These are phyloP conservation scores for Elysia chlorotica DNA, from an alignment of 1,140 invertebrate genomes.

Conservation along the genomic window DNA sequence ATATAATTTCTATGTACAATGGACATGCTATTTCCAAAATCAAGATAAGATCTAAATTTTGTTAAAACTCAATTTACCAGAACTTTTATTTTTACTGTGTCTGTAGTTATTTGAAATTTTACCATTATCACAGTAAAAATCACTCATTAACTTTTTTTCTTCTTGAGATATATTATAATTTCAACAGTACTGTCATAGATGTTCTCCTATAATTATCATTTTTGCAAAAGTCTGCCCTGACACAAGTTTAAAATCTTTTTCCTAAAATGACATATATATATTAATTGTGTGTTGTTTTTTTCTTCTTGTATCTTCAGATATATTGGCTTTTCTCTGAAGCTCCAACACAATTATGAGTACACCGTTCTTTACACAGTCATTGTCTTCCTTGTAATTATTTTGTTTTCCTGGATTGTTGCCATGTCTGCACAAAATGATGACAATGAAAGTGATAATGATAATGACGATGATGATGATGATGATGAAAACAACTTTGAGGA, in stretches of 20 bases:
- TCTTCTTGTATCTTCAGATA: constrained; percentile 31
- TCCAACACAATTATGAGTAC: constrained; percentile 39
- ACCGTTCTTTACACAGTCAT: constrained; percentile 40
- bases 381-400: constrained; percentile 39
- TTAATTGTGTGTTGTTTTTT: neutral
- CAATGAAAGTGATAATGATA: constrained; percentile 8
- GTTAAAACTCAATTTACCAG: no score
- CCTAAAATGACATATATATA: neutral
- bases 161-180: neutral
- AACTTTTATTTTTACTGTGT: no score
- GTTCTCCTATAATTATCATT: neutral
- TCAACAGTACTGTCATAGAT: neutral
- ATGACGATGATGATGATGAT: constrained; percentile 10
- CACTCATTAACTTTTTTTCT: neutral
- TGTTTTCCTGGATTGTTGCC: constrained; percentile 25
- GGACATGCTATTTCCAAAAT: no score
- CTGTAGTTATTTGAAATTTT: no score
- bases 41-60: no score
- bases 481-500: neutral
- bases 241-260: no score
- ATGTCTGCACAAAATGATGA: constrained; percentile 8
- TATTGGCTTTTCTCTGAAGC: constrained; percentile 45
- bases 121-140: neutral
- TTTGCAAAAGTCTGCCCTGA: no score
- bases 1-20: no score